These are phyloP conservation scores for Tenebrosternarchus preto DNA, from an alignment of 2,113 vertebrate genomes.

Conservation along the genomic window DNA sequence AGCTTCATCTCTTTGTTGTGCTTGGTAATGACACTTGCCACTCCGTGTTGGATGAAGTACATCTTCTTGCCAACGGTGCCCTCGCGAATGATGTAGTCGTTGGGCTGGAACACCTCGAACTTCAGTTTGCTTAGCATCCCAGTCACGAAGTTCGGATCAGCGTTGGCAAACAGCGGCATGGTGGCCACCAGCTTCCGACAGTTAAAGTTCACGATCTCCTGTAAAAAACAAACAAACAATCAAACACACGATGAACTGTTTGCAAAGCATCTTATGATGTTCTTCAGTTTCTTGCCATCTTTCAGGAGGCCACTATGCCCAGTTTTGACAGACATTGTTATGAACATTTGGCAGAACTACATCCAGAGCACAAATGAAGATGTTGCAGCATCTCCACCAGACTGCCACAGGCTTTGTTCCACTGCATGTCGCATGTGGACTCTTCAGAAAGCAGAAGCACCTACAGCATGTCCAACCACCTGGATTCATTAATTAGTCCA, in stretches of 20 bases:
- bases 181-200: slow-evolving; percentile 96
- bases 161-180: slow-evolving; percentile 97
- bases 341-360: too few species aligned
- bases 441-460: too few species aligned
- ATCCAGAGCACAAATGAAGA: not conserved
- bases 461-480: too few species aligned
- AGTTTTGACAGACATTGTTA: not conserved
- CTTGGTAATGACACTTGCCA: slow-evolving; percentile 96
- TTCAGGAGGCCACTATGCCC: too few species aligned
- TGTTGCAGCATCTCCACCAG: too few species aligned
- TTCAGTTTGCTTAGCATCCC: slow-evolving; percentile 96
- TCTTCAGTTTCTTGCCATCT: too few species aligned
- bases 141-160: slow-evolving; percentile 98
- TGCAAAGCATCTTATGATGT: not conserved
- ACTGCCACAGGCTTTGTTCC: too few species aligned
- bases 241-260: not conserved
- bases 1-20: slow-evolving; percentile 97
- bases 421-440: too few species aligned
- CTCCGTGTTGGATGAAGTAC: slow-evolving; percentile 98
- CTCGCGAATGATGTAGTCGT: slow-evolving; percentile 96
- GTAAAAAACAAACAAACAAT: slow-evolving; percentile 26
- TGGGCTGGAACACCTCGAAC: slow-evolving; percentile 97
- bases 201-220: slow-evolving; percentile 99
- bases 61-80: slow-evolving; percentile 98
- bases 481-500: too few species aligned